Evolutionary conservation across 2,888 invertebrate genomes (phyloP), one percentile per base, ranked within the genome.

Genomic region (Osmoderma eremita): DNA sequence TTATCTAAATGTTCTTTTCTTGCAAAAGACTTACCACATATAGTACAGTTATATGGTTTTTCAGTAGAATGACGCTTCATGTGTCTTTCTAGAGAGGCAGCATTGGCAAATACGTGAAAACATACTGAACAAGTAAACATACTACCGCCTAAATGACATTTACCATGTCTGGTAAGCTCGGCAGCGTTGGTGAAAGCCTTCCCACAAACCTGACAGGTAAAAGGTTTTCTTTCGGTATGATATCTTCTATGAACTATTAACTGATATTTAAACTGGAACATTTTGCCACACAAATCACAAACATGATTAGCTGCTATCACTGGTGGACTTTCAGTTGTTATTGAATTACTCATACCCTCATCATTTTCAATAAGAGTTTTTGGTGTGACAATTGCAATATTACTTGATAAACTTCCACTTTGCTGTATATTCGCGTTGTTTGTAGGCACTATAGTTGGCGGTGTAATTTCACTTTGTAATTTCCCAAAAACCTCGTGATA

Each of bases 1-100:
- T 93, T 93, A 82, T 93, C 92, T 71, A 94, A 86, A 80, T 94
- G 94, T 79, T 94, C 94, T 80, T 94, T 94, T 65, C 94, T 87
- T 10, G 93, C 92, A 82, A 94, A 94, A 22, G 91, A 91, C 82
- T 94, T 94, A 73, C 92, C 92, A 82, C 94, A 94, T 76, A 91
- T 91, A 17, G 91, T 89, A 83, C 94, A 94, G 69, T 90, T 91
- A 78, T 93, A 93, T 3, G 93, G 93, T 79, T 93, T 93, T 80
- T 93, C 93, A 68, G 92, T 92, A 2, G 92, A 88, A 79, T 93
- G 88, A 56, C 93, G 86, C 80, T 94, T 93, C 84, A 91, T 90
- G 78, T 92, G 92, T 67, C 92, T 86, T 78, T 93, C 93, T 73
- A 88, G 78, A 65, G 87, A 87, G 41, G 88, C 87, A 66, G 88